Evolutionary conservation across 2,888 invertebrate species (phyloP).

Genomic region (Lapara coniferarum): DNA sequence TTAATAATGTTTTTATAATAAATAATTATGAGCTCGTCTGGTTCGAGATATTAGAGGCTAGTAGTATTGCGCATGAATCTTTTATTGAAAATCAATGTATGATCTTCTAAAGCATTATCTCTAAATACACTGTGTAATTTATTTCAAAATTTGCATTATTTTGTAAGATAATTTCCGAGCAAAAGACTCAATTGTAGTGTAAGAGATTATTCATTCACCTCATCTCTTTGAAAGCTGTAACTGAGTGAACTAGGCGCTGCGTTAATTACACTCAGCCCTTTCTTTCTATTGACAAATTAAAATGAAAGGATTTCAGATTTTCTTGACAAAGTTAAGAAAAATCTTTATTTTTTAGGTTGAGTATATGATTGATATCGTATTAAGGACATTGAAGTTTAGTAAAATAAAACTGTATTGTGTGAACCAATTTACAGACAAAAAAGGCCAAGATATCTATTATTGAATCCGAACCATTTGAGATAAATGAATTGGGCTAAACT

Average conservation of each 20-base stretch:
- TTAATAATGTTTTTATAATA: too few species aligned
- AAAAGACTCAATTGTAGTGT: conserved; percentile 7
- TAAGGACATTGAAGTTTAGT: background rate
- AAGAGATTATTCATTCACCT: conserved; percentile 15
- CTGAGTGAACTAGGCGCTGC: conserved; percentile 12
- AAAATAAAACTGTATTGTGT: background rate
- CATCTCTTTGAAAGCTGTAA: conserved; percentile 14
- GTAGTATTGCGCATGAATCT: too few species aligned
- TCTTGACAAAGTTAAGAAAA: background rate
- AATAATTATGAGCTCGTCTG: too few species aligned
- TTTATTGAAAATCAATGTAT: too few species aligned
- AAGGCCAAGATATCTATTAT: background rate
- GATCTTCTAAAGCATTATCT: too few species aligned
- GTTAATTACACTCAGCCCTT: conserved; percentile 5
- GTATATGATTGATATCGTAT: background rate
- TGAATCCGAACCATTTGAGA: background rate
- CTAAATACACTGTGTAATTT: background rate
- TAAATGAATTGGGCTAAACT: conserved; percentile 5
- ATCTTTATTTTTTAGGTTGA: background rate
- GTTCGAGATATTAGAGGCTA: too few species aligned
- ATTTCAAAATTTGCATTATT: background rate
- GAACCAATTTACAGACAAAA: background rate
- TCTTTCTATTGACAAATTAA: conserved; percentile 11
- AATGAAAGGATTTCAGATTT: conserved; percentile 13
- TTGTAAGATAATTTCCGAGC: background rate